phyloP scores from a whole-genome alignment of 2,797 vertebrate genomes.

The Schizopygopsis malacanthus region DNA sequence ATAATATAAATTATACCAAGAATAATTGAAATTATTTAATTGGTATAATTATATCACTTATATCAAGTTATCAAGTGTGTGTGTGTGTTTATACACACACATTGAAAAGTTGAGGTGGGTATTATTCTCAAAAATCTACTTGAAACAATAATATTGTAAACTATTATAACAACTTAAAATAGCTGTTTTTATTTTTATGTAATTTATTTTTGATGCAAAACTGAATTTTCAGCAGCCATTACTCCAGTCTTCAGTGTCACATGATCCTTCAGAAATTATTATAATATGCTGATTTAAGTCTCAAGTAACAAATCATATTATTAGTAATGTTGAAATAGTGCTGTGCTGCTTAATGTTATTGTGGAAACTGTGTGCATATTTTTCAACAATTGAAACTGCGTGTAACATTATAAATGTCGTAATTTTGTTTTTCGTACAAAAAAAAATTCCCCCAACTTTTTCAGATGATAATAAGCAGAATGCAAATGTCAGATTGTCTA shows the following conservation, averaged over 20 bases:
- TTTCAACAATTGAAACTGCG: background rate
- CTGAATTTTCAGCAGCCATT: background rate
- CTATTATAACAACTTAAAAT: background rate
- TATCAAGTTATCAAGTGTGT: background rate
- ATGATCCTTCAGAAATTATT: background rate
- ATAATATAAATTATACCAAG: background rate
- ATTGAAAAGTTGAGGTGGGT: background rate
- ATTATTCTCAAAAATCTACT: background rate
- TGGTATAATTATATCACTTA: background rate
- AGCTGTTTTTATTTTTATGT: too few relatives aligned
- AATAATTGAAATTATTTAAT: background rate
- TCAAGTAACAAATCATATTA: background rate
- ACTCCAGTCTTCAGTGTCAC: background rate
- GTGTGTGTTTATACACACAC: background rate
- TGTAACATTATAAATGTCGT: background rate
- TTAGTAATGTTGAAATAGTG: background rate
- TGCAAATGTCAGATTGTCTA: background rate
- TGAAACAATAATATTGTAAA: background rate
- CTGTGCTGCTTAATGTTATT: background rate
- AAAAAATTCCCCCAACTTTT: background rate
- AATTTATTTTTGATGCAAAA: background rate
- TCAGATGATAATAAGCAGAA: background rate
- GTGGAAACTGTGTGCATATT: background rate
- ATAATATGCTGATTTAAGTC: background rate
- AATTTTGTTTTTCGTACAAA: background rate